Conservation (phyloP, 92 coral and sea anemone genomes). For the Palythoa grandiflora region DNA sequence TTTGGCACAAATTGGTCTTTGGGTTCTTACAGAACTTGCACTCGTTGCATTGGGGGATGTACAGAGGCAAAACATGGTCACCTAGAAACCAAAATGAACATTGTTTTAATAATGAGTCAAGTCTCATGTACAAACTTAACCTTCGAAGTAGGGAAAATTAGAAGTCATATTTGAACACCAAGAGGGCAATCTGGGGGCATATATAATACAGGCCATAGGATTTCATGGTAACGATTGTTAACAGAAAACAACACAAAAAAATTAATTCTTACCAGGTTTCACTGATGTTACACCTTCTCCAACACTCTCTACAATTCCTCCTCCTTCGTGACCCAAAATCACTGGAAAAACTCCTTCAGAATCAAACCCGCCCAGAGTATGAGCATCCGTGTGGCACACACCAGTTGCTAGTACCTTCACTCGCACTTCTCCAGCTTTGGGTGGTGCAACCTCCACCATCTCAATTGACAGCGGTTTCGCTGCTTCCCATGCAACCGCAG, state of each 20-base stretch:
- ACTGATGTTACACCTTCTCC: constrained; percentile 93
- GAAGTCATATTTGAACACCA: too few relatives aligned
- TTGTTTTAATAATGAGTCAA: background rate
- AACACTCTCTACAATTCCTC: constrained; percentile 97
- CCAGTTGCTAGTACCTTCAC: constrained; percentile 91
- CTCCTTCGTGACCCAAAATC: constrained; percentile 97
- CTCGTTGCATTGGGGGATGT: constrained; percentile 91
- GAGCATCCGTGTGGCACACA: constrained; percentile 94
- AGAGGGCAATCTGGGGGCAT: too few relatives aligned
- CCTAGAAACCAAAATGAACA: constrained; percentile 52
- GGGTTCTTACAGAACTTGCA: constrained; percentile 96
- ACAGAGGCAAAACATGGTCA: constrained; percentile 94
- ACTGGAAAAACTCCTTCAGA: constrained; percentile 91
- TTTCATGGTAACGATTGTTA: too few relatives aligned
- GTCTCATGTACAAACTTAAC: too few relatives aligned
- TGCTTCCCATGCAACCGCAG: constrained; percentile 97
- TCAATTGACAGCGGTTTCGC: constrained; percentile 85
- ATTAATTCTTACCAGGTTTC: constrained; percentile 72
- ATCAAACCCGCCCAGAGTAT: constrained; percentile 82
- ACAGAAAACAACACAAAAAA: background rate
- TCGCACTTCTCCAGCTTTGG: constrained; percentile 91
- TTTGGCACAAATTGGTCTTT: constrained; percentile 92
- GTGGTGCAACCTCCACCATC: constrained; percentile 91
- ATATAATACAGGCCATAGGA: too few relatives aligned
- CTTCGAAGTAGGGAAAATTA: too few relatives aligned